These are phyloP conservation scores for Sciurus carolinensis DNA, from an alignment of 2,797 vertebrate genomes.

Conservation along the genomic window DNA sequence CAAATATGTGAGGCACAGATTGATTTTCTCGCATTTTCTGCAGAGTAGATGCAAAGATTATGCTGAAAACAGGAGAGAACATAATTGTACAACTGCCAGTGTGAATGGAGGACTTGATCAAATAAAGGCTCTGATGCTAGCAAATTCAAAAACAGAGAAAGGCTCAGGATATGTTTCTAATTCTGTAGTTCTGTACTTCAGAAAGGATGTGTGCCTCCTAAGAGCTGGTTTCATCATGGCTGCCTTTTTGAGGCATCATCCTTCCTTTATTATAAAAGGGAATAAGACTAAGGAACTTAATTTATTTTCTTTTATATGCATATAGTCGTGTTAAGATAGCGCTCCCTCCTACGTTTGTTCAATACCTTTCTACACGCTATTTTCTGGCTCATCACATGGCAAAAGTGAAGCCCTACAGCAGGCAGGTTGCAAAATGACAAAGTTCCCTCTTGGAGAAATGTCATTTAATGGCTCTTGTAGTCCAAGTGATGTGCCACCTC, in stretches of 20 bases:
- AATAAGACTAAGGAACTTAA: neutral
- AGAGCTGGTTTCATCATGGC: slow-evolving; percentile 34
- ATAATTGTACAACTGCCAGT: slow-evolving; percentile 82
- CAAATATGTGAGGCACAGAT: slow-evolving; percentile 71
- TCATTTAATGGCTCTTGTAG: slow-evolving; percentile 79
- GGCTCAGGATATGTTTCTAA: slow-evolving; percentile 74
- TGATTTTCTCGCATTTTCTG: slow-evolving; percentile 82
- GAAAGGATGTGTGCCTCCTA: slow-evolving; percentile 14
- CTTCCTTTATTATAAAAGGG: slow-evolving; percentile 54
- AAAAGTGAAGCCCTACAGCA: slow-evolving; percentile 62
- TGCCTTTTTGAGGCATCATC: neutral
- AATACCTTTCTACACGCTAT: neutral
- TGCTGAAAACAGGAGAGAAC: slow-evolving; percentile 84
- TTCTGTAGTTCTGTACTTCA: slow-evolving; percentile 76
- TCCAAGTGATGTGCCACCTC: slow-evolving; percentile 78
- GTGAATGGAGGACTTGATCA: slow-evolving; percentile 79
- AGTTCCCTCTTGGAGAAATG: slow-evolving; percentile 62
- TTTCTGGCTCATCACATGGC: slow-evolving; percentile 67
- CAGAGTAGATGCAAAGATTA: slow-evolving; percentile 86
- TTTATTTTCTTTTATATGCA: slow-evolving; percentile 36
- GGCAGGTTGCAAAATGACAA: slow-evolving; percentile 67
- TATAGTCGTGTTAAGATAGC: neutral
- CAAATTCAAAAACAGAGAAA: slow-evolving; percentile 82
- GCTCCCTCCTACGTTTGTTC: neutral
- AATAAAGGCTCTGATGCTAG: slow-evolving; percentile 74